Base-by-base conservation (phyloP, 2,113 vertebrate species). In the Limnothrissa miodon region DNA sequence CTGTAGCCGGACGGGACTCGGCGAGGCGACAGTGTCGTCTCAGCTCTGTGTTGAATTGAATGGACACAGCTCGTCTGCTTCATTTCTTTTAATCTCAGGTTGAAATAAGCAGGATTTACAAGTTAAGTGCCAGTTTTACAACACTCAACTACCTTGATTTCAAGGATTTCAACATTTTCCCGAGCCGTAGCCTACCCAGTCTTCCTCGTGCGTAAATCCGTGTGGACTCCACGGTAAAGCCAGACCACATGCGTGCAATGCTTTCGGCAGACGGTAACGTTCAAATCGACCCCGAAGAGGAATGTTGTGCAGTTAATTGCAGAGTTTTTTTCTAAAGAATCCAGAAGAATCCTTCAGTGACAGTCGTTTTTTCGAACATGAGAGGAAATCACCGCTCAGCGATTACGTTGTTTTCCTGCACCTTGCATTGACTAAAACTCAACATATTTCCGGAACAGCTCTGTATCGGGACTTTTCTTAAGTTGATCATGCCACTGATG, bases 61-160 rank as follows among this genome's bases (percentile, higher is more conserved):
- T 44, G 85, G 88, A 87, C 89, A 81, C 42, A 59, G 85, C 59
- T 82, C 84, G 78, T 33, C 84, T 78, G 85, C 83, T 81, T 84
- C 86, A 74, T 86, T 80, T 85, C 78, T 87, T 56, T 84, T 36
- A 83, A 87, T 90, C 88, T 85, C 90, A 83, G 90, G 33, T 85
- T 87, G 87, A 91, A 86, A 91, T 81, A 86, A 89, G 87, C 86
- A 88, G 66, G 74, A 56, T 87, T 81, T 82, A 90, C 87, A 87
- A 86, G 87, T 88, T 89, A 89, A 89, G 90, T 88, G 89, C 81
- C 90, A 89, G 87, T 51, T 88, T 79, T 88, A 87, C 89, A 87
- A 88, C 90, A 86, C 85, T 85, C 82, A 84, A 74, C 45, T 79
- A 70, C 82, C 74, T 82, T 56, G 80, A 29, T 82, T 82, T 81